Evolutionary conservation across 2,113 vertebrate genomes (phyloP), one percentile per base, ranked within the genome.

Genomic region (Jacana jacana): DNA sequence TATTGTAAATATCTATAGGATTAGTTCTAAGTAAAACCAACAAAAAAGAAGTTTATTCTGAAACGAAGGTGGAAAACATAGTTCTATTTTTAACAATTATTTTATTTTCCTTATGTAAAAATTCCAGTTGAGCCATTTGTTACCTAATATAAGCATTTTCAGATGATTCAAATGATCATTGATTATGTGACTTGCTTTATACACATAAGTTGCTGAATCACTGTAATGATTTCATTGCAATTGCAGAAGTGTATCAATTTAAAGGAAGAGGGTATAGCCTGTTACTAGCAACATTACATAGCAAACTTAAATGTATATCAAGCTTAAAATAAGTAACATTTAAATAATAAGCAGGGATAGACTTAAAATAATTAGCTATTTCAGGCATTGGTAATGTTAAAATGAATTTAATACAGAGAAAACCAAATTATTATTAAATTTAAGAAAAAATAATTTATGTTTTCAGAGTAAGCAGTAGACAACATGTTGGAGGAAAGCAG

Each of bases 381-480:
- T 89, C 63, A 63, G 28, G 5, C 6, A 33, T 64, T 6, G 60
- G 25, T 79, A 83, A 57, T 44, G 10, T 61, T 18, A 48, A 88
- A 77, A 71, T 35, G 0, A 14, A 52, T 4, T 8, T 76, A 76
- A 42, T 48, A 63, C 3, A 69, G 9, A 65, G 11, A 39, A 88
- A 84, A 57, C 0, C 0, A 49, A 40, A 23, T 28, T 66, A 31
- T 39, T 52, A 0, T 39, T 85, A n/a, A 83, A 61, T 3, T 46
- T 69, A 64, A 46, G 23, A 69, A 78, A 35, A 31, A 54, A 63
- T 7, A 58, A 64, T 8, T 54, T 0, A 2, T 33, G 31, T 57
- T 81, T 1, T 13, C 12, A 35, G n/a, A 81, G 3, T 28, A 68
- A 76, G 2, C 3, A 24, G 7, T 13, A 73, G n/a, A 24, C 33